Base-by-base conservation (phyloP, 2,888 invertebrate genomes). In the Mamestra brassicae region DNA sequence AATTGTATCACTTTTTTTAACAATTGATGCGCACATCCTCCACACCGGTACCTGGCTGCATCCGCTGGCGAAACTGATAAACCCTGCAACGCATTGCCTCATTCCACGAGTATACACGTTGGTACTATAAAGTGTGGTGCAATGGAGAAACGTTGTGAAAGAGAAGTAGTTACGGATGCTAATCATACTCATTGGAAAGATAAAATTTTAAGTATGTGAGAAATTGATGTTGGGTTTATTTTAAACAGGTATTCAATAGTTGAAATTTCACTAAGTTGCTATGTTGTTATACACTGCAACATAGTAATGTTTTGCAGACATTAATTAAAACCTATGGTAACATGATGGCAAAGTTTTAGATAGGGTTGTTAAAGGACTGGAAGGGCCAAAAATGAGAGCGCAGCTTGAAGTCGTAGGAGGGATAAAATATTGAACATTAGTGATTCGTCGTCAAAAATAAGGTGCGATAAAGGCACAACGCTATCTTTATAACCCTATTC, bases 41-140 rank as follows among this genome's bases (percentile, higher is more conserved):
- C 55, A 60, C 71, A 74, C 74, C 71, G 65, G 75, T 85, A 80
- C 85, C 83, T 79, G 80, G 60, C 78, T 78, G 74, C 80, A 85
- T 88, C 89, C 88, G 86, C 82, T 88, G 74, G 85, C 80, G 81
- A 85, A 89, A 89, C 89, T 81, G 93, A 92, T 92, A 92, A 91
- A 86, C 84, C 85, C 62, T 66, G 67, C 67, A 55, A 68, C 36
- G 26, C 79, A 81, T 92, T 90, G 90, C 91, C 84, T 84, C 90
- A 93, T 89, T 88, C 85, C 26, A 26, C 26, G 26, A 26, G 26
- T 76, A 72, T 82, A 85, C 89, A 89, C 83, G 86, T 89, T 89
- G 55, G 38, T 80, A 80, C 50, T 71, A 74, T 82, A 74, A 70
- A 74, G 3, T 76, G 81, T 86, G 84, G 65, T 79, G 89, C 85